Conservation (phyloP, 2,888 invertebrate genomes). For the Leptopilina drosophilae region DNA sequence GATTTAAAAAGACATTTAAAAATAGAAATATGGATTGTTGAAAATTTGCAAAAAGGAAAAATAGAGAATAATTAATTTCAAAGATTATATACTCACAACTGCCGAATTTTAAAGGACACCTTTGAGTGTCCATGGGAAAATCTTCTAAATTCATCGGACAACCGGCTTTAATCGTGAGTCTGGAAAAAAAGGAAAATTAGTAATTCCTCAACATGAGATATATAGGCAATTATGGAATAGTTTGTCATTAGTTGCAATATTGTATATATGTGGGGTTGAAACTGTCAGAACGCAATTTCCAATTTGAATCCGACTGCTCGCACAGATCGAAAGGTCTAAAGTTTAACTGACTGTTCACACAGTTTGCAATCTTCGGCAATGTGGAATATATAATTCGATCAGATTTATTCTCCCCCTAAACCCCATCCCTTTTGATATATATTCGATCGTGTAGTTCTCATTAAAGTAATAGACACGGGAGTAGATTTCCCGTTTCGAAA, state of each 20-base stretch:
- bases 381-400: slow-evolving; percentile 35
- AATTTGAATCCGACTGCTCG: slow-evolving; percentile 14
- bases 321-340: slow-evolving; percentile 21
- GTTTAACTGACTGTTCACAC: slow-evolving; percentile 32
- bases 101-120: slow-evolving; percentile 88
- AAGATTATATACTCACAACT: slow-evolving; percentile 83
- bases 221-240: background rate
- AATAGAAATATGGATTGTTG: background rate
- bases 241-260: background rate
- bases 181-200: slow-evolving; percentile 71
- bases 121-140: slow-evolving; percentile 91
- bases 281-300: slow-evolving; percentile 21
- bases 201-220: background rate
- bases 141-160: slow-evolving; percentile 92
- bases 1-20: background rate
- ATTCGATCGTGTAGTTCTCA: slow-evolving; percentile 35
- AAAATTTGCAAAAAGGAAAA: background rate
- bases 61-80: background rate
- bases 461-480: slow-evolving; percentile 34
- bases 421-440: background rate
- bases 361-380: slow-evolving; percentile 21
- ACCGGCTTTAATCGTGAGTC: slow-evolving; percentile 89
- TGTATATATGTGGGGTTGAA: background rate
- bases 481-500: slow-evolving; percentile 24
- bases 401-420: background rate